phyloP scores from a whole-genome alignment of 2,888 invertebrate genomes.

The Ichneumon xanthorius region DNA sequence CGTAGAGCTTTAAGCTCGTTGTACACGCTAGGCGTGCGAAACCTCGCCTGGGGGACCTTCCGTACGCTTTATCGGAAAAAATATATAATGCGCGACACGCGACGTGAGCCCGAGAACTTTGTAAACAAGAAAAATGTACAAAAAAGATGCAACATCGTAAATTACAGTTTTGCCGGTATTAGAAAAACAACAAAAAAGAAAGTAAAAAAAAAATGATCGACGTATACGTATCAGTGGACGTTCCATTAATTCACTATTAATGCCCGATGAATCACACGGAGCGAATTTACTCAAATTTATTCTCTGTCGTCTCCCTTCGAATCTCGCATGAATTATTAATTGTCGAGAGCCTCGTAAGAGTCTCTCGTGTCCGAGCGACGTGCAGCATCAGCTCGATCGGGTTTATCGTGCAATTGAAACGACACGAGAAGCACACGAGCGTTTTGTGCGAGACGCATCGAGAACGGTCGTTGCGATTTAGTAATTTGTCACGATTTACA shows the following conservation, averaged over 20 bases:
- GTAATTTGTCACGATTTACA: constrained; percentile 61
- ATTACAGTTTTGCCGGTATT: constrained; percentile 4
- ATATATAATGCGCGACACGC: constrained; percentile 52
- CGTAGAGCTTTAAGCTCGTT: constrained; percentile 59
- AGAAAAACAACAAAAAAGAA: too few relatives aligned
- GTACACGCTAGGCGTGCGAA: constrained; percentile 62
- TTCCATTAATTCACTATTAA: constrained; percentile 6
- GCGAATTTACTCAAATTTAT: constrained; percentile 67
- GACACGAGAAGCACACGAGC: constrained; percentile 27
- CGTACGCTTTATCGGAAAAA: constrained; percentile 37
- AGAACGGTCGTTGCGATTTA: constrained; percentile 41
- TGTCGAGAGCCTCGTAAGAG: constrained; percentile 64
- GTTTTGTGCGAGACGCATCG: constrained; percentile 23
- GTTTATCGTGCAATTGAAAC: constrained; percentile 25
- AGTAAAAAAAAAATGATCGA: neutral
- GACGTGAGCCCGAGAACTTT: constrained; percentile 25
- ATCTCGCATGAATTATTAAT: constrained; percentile 76
- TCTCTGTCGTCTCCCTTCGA: constrained; percentile 42
- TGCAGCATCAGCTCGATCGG: constrained; percentile 24
- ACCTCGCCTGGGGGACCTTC: constrained; percentile 22
- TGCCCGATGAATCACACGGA: constrained; percentile 4
- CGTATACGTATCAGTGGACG: neutral
- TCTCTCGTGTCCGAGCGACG: constrained; percentile 30
- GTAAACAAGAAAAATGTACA: constrained; percentile 17
- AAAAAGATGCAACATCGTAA: neutral